Conservation (phyloP, 2,113 vertebrate genomes). For the Gobiocypris rarus region DNA sequence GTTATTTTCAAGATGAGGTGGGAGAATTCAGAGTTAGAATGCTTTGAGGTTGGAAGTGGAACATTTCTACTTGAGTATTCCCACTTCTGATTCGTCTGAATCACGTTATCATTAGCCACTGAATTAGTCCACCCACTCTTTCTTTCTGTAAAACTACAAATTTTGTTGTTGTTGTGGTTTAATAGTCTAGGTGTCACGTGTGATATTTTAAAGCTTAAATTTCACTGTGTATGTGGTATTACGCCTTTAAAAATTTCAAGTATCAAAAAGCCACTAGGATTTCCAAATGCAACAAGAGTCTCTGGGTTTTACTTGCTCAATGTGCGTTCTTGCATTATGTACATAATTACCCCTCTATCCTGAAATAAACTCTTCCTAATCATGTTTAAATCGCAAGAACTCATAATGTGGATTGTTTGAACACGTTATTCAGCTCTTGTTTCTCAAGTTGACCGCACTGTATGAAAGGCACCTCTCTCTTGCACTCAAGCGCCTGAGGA, state of each 20-base stretch:
- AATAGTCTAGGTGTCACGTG: not conserved
- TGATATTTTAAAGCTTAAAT: not conserved
- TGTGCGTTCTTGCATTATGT: not conserved
- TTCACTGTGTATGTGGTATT: not conserved
- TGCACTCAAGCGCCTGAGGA: not conserved
- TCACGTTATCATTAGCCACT: not conserved
- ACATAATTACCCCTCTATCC: not conserved
- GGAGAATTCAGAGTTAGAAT: not conserved
- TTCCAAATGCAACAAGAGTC: not conserved
- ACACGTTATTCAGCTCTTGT: not conserved
- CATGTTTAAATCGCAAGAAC: not conserved
- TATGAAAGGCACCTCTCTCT: not conserved
- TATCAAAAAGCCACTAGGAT: not conserved
- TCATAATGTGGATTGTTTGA: not conserved
- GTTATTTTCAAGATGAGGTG: not conserved
- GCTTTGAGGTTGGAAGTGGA: not conserved
- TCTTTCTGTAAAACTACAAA: not conserved
- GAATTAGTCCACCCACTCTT: not conserved
- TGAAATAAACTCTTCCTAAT: not conserved
- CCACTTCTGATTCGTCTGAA: not conserved
- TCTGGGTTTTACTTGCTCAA: not conserved
- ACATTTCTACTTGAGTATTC: not conserved
- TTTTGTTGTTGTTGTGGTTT: not conserved
- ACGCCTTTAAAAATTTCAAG: not conserved
- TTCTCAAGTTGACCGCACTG: not conserved